Evolutionary conservation across 2,113 vertebrate genomes (phyloP), one percentile per base, ranked within the genome.

Genomic region (Cathartes aura): DNA sequence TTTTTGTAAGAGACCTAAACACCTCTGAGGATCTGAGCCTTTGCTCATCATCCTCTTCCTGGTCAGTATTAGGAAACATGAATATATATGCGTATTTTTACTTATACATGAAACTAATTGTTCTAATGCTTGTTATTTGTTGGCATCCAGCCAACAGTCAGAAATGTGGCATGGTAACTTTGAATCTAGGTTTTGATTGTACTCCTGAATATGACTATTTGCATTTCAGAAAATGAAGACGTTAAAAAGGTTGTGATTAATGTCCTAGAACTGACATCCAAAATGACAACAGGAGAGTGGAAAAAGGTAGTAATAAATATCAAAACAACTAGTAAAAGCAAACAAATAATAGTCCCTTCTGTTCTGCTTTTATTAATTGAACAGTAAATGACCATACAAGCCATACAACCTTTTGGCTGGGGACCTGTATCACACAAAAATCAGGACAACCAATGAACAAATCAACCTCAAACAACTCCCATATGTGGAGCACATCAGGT

Each of bases 171-270:
- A 52, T 0, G 14, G 11, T 55, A 52, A 30, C 52, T 75, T 45
- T 32, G 21, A 62, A 50, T 70, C 36, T 42, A 76, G 68, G 45
- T 60, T 92, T 66, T 87, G n/a, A 47, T 91, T 92, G 52, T 62
- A 59, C 20, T 58, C 42, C 60, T 87, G 82, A 58, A 84, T 60
- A 96, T 64, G 59, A 87, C 48, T 60, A 70, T 89, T 87, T 95
- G 40, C 43, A 90, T 91, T 95, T 88, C 71, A 95, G 83, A 88
- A 80, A 84, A 92, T 47, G 12, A 89, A 91, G 78, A 79, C 32
- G 60, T 59, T 15, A n/a, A 73, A 87, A 85, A 93, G n/a, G 8
- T 56, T 88, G 40, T 38, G 45, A 58, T 32, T 70, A 40, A 74
- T n/a, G 64, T 60, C 70, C 71, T 62, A 74, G n/a, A 94, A 92